Base-by-base conservation (phyloP, 2,888 invertebrate species). In the Melipona beecheii region DNA sequence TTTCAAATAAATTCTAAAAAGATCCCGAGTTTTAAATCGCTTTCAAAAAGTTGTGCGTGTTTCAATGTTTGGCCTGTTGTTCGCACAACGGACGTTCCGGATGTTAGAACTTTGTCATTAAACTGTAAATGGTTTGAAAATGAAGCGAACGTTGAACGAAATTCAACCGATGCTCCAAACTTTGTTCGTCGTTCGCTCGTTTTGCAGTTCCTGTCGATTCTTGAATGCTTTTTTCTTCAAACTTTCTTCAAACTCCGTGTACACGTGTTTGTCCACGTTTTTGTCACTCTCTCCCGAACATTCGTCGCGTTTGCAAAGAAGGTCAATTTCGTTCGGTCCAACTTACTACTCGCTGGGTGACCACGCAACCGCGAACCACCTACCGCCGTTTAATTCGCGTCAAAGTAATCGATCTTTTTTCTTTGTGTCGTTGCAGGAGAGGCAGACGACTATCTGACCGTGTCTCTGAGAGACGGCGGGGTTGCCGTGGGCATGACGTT, bases 401-500 rank as follows among this genome's bases (percentile, higher is more conserved):
- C 50, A 58, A 60, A 50, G 69, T 78, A 64, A 78, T 52, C 21
- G 9, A 5, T 0, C 27, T 17, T 19, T 49, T 69, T 62, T 27
- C 4, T 19, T 24, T n/a, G 74, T 86, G 78, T 65, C 74, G 74
- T 95, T 93, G 85, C 95, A 97, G 99, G 98, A 75, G 98, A 98
- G 92, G 97, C 97, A 89, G 97, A 97, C 21, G 98, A 99, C 94
- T 98, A 98, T 95, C 95, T 99, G 75, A 98, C 98, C 92, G 95
- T 99, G 81, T 98, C 98, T 0, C 96, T 99, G 54, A 97, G 97
- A 85, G 98, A 98, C 92, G 99, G 99, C 0, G 98, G 98, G 4
- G 97, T 98, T 15, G 97, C 97, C 54, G 95, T 99, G 72, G 97
- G 97, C 65, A 98, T 99, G 97, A 98, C 98, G 2, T 95, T 99